Conservation (phyloP, 2,888 invertebrate genomes). For the Lomographa bimaculata region DNA sequence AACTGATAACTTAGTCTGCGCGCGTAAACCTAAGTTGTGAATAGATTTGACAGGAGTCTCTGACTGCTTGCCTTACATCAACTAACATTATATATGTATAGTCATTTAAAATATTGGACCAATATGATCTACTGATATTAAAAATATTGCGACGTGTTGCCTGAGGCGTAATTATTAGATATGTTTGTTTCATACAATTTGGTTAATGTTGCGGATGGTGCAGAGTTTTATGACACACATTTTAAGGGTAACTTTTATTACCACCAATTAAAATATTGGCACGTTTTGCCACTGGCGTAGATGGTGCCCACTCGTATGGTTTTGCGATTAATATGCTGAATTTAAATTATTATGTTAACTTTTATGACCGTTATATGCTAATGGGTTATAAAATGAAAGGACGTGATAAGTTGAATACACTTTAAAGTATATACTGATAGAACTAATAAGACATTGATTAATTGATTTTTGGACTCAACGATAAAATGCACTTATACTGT, state of each 20-base stretch:
- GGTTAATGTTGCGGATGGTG: constrained; percentile 62
- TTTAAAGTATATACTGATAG: too few relatives aligned
- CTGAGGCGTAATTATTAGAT: constrained; percentile 69
- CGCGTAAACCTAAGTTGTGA: too few relatives aligned
- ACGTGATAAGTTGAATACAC: too few relatives aligned
- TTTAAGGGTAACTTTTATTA: constrained; percentile 41
- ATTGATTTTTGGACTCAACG: too few relatives aligned
- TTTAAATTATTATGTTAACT: constrained; percentile 11
- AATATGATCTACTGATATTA: constrained; percentile 3
- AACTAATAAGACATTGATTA: too few relatives aligned
- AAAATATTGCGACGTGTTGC: constrained; percentile 25
- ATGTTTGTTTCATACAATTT: constrained; percentile 76
- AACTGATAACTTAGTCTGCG: too few relatives aligned
- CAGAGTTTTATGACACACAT: constrained; percentile 61
- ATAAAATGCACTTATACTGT: too few relatives aligned
- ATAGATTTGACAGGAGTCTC: too few relatives aligned
- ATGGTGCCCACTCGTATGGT: constrained; percentile 9
- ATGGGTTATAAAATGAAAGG: too few relatives aligned
- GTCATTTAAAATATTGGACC: too few relatives aligned
- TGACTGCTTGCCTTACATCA: too few relatives aligned
- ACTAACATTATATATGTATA: too few relatives aligned
- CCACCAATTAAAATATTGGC: constrained; percentile 33
- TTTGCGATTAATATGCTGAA: constrained; percentile 22
- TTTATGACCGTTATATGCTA: constrained; percentile 9
- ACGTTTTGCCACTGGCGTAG: constrained; percentile 15